A percentile compares a stretch with the other conserved stretches of the same genome.
Evolutionary conservation across 53 echinoderm and acorn worm genomes (phyloP).

Genomic region (Antedon mediterranea): DNA sequence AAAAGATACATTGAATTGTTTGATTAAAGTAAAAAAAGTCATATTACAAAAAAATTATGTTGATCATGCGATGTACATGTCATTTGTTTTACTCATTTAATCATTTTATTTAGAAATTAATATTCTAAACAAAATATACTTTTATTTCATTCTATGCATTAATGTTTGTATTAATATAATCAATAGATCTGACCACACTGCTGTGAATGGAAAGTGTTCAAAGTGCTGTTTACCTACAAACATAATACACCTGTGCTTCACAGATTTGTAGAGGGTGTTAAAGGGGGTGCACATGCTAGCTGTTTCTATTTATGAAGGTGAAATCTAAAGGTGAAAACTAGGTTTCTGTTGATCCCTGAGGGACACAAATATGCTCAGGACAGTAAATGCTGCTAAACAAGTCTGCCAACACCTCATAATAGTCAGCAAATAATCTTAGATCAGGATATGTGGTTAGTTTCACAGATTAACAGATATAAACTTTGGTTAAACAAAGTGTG

Average conservation of each 20-base stretch:
- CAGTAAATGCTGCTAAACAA: neutral
- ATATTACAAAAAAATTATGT: no score
- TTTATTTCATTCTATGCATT: no score
- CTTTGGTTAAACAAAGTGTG: neutral
- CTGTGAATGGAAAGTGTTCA: no score
- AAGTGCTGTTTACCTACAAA: no score
- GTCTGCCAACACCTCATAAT: neutral
- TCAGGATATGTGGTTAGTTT: conserved; percentile 1
- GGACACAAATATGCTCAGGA: neutral
- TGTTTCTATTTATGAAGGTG: neutral
- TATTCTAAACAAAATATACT: no score
- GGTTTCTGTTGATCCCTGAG: neutral
- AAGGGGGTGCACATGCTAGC: neutral
- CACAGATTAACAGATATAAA: neutral
- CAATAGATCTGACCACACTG: no score
- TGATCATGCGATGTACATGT: no score
- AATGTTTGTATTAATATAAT: no score
- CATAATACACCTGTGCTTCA: neutral
- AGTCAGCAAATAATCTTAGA: neutral
- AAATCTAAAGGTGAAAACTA: neutral
- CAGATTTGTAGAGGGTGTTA: neutral
- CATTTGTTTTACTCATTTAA: no score
- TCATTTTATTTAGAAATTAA: no score
- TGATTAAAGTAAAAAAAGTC: no score
- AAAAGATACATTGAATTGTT: no score